These are phyloP conservation scores for Hemiprocne comata DNA, from an alignment of 2,113 vertebrate species.

Conservation along the genomic window DNA sequence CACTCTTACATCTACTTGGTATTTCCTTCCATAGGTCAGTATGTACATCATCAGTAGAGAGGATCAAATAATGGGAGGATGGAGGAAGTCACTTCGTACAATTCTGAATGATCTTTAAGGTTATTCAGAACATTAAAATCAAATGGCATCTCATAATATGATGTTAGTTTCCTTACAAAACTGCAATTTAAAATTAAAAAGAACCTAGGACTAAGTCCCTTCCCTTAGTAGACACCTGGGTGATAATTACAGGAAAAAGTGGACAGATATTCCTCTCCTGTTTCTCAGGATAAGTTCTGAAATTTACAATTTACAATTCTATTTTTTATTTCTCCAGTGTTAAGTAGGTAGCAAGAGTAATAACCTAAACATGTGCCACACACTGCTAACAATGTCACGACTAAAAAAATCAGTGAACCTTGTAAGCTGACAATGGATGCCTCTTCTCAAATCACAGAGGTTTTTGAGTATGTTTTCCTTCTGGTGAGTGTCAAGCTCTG, in stretches of 20 bases:
- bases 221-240: background rate
- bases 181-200: background rate
- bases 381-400: too few relatives aligned
- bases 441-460: background rate
- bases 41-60: background rate
- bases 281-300: background rate
- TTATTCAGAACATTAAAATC: background rate
- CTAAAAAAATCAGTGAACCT: background rate
- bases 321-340: background rate
- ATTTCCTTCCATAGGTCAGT: background rate
- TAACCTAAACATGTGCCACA: background rate
- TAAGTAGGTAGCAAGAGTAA: background rate
- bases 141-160: background rate
- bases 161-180: background rate
- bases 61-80: background rate
- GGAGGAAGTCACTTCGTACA: background rate
- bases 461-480: background rate
- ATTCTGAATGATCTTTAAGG: background rate
- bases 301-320: background rate
- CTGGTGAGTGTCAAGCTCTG: background rate
- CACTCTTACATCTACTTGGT: background rate
- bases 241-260: background rate
- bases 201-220: background rate
- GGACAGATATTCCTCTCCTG: background rate
- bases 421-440: background rate